Conservation (phyloP, 2,888 invertebrate genomes). For the Ophraella communa region DNA sequence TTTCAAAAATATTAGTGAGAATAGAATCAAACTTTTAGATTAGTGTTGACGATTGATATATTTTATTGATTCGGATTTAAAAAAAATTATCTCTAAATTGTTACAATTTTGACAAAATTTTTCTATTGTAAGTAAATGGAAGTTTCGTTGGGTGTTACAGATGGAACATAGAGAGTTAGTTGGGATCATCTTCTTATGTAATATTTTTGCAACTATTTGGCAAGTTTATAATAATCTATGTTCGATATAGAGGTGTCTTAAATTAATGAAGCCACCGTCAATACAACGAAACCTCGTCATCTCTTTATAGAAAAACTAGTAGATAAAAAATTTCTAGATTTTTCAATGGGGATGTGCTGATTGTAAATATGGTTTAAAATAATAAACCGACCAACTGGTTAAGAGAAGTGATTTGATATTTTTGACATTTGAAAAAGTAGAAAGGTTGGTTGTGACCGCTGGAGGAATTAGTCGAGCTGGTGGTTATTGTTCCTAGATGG, state of each 20-base stretch:
- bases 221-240: constrained; percentile 14
- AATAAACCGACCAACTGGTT: neutral
- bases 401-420: neutral
- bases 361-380: neutral
- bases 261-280: neutral
- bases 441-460: neutral
- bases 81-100: constrained; percentile 35
- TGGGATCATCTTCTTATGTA: constrained; percentile 27
- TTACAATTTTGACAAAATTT: constrained; percentile 29
- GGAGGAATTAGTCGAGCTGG: neutral
- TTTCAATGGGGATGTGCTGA: neutral
- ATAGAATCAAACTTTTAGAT: constrained; percentile 41
- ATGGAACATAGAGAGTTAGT: constrained; percentile 18
- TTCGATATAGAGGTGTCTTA: neutral
- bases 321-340: too few species aligned
- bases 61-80: constrained; percentile 36
- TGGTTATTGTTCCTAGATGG: constrained; percentile 3
- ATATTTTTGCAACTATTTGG: constrained; percentile 38
- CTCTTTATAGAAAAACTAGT: neutral
- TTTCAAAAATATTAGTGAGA: constrained; percentile 36
- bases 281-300: neutral
- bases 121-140: constrained; percentile 21
- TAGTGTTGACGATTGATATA: constrained; percentile 39
- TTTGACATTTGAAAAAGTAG: neutral
- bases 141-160: constrained; percentile 17